Evolutionary conservation across 2,888 invertebrate genomes (phyloP).

Genomic region (Pecten maximus): DNA sequence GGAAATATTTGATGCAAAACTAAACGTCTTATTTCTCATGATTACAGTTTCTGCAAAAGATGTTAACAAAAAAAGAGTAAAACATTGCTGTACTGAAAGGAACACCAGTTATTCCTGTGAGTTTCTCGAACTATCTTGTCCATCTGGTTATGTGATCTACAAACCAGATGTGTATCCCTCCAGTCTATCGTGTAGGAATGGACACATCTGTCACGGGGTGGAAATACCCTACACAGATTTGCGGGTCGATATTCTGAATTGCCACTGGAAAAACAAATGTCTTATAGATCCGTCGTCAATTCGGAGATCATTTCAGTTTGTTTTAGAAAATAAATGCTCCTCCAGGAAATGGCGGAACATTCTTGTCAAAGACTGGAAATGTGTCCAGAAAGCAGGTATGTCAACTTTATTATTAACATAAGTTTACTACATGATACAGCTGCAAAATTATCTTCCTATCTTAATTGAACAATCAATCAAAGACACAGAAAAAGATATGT

Average conservation of each 20-base stretch:
- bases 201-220: neutral
- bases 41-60: neutral
- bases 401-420: neutral
- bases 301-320: neutral
- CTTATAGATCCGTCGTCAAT: neutral
- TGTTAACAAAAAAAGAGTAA: too few relatives aligned
- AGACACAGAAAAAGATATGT: too few relatives aligned
- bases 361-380: neutral
- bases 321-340: neutral
- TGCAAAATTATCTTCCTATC: too few relatives aligned
- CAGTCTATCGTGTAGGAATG: neutral
- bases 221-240: neutral
- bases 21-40: neutral
- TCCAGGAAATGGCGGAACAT: neutral
- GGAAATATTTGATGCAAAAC: too few relatives aligned
- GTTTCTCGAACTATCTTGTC: neutral
- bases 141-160: neutral
- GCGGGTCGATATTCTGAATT: neutral
- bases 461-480: too few relatives aligned
- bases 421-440: too few relatives aligned
- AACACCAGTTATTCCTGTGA: neutral
- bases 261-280: conserved; percentile 23
- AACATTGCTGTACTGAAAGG: neutral
- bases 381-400: neutral
- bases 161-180: neutral